Percentiles rank a stretch among this genome's conserved stretches.
Conservation (phyloP, 2,888 invertebrate species). For the Chirona hameri region DNA sequence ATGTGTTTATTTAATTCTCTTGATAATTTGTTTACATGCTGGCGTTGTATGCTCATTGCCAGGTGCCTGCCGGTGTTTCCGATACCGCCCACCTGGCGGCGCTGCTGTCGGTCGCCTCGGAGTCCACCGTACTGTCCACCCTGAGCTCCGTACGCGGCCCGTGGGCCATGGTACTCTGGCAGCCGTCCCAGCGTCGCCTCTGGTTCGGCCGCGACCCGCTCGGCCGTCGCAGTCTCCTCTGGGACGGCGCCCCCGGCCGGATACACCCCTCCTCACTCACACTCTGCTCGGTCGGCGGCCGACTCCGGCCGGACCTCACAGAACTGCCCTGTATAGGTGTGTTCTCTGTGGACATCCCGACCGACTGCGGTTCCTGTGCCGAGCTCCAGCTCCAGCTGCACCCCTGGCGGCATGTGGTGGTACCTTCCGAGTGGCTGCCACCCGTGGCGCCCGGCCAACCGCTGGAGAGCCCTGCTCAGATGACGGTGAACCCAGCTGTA, state of each 20-base stretch:
- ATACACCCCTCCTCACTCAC: conserved; percentile 41
- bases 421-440: conserved; percentile 35
- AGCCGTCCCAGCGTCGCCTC: conserved; percentile 55
- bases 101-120: conserved; percentile 37
- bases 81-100: conserved; percentile 45
- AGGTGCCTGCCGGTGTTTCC: conserved; percentile 42
- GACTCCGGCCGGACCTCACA: conserved; percentile 38
- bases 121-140: conserved; percentile 44
- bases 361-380: neutral
- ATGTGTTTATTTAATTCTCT: neutral
- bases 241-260: conserved; percentile 42
- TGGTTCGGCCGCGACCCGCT: conserved; percentile 82
- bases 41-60: neutral
- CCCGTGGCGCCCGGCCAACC: neutral
- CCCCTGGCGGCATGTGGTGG: conserved; percentile 43
- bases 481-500: neutral
- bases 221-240: conserved; percentile 78
- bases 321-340: conserved; percentile 49
- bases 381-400: conserved; percentile 41
- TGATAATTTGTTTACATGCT: too few species aligned
- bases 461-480: neutral
- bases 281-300: conserved; percentile 32
- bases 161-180: conserved; percentile 74
- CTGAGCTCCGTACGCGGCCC: conserved; percentile 70
- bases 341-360: conserved; percentile 44